These are phyloP conservation scores for Fissipunctia ypsillon DNA, from an alignment of 2,888 invertebrate genomes.

Conservation along the genomic window DNA sequence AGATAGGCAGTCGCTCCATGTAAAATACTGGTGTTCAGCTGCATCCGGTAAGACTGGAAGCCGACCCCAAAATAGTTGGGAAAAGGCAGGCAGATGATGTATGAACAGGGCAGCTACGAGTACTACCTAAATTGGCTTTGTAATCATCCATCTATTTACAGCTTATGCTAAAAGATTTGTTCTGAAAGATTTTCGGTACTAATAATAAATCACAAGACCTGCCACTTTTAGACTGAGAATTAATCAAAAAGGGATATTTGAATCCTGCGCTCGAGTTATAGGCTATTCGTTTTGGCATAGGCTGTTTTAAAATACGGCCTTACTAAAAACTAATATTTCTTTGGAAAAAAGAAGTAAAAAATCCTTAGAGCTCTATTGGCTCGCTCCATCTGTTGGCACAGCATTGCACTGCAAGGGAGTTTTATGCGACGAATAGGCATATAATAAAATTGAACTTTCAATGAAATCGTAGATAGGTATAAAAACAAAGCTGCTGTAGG, in stretches of 20 bases:
- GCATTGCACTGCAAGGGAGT: too few species aligned
- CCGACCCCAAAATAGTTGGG: too few species aligned
- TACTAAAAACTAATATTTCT: not conserved
- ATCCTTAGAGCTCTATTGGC: not conserved
- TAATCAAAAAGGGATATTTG: conserved; percentile 35
- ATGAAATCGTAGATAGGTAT: too few species aligned
- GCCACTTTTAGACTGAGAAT: conserved; percentile 20
- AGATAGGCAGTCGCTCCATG: too few species aligned
- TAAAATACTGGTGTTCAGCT: too few species aligned
- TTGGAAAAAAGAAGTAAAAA: not conserved
- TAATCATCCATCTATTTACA: conserved; percentile 14
- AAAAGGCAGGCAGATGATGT: too few species aligned
- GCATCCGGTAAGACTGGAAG: too few species aligned
- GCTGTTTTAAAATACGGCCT: not conserved
- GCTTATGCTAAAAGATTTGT: conserved; percentile 29
- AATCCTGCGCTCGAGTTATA: conserved; percentile 10
- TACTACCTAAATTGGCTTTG: not conserved
- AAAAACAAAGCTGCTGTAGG: too few species aligned
- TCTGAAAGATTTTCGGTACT: conserved; percentile 25
- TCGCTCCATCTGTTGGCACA: too few species aligned
- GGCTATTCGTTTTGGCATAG: not conserved
- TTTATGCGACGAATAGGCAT: too few species aligned
- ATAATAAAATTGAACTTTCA: too few species aligned
- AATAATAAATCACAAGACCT: conserved; percentile 34
- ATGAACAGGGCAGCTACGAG: not conserved